Evolutionary conservation across 2,797 vertebrate species (phyloP).

Genomic region (Xenopus petersii): DNA sequence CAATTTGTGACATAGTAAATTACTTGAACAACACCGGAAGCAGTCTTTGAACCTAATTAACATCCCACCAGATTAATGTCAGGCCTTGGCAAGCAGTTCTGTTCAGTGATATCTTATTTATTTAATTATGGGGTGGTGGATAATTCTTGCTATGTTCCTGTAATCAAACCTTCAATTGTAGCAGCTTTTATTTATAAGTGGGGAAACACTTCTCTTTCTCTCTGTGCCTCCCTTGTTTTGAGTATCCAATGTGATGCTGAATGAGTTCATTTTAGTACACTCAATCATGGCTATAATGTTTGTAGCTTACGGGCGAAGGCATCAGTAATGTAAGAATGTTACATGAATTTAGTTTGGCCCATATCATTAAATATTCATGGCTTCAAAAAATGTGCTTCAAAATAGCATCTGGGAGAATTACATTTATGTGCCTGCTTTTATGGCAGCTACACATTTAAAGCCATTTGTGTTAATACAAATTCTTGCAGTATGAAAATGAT

Average conservation of each 20-base stretch:
- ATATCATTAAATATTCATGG: constrained; percentile 97
- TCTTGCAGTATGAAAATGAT: constrained; percentile 71
- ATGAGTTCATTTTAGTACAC: constrained; percentile 97
- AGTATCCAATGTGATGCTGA: constrained; percentile 95
- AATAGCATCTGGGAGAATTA: constrained; percentile 90
- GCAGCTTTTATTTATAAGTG: constrained; percentile 71
- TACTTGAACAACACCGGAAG: constrained; percentile 83
- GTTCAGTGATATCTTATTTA: constrained; percentile 59
- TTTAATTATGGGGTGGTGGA: constrained; percentile 61
- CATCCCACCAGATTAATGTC: constrained; percentile 74
- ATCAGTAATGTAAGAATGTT: constrained; percentile 94
- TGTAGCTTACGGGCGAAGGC: constrained; percentile 89
- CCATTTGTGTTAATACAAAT: constrained; percentile 83
- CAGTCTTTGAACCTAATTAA: constrained; percentile 90
- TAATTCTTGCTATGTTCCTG: constrained; percentile 38
- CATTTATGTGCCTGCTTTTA: constrained; percentile 86
- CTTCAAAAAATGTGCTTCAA: constrained; percentile 89
- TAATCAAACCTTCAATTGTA: constrained; percentile 63
- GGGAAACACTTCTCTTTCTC: constrained; percentile 63
- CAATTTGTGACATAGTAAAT: constrained; percentile 84
- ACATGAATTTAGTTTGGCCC: constrained; percentile 92
- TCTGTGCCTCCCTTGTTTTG: constrained; percentile 59
- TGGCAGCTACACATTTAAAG: constrained; percentile 81
- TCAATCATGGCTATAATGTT: constrained; percentile 96
- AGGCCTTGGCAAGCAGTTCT: constrained; percentile 66